Percentiles rank a stretch among this genome's conserved stretches.
These are phyloP conservation scores for Sinella curviseta DNA, from an alignment of 1,140 invertebrate genomes.

Conservation along the genomic window DNA sequence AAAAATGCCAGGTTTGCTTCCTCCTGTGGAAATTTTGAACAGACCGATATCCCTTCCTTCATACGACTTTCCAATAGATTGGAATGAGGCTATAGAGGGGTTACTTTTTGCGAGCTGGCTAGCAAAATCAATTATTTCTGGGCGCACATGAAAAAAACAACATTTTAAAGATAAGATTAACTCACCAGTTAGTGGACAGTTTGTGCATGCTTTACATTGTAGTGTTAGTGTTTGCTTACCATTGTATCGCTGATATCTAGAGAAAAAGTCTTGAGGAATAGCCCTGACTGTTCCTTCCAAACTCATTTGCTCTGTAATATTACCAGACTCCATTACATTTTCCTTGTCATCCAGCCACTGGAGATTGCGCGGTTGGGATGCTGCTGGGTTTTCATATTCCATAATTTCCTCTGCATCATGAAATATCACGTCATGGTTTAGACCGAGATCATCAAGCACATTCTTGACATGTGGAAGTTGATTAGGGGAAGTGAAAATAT, in stretches of 20 bases:
- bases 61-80: constrained; percentile 72
- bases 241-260: constrained; percentile 12
- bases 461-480: constrained; percentile 64
- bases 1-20: constrained; percentile 61
- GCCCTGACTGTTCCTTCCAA: not conserved
- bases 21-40: constrained; percentile 61
- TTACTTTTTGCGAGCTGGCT: constrained; percentile 73
- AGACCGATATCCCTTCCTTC: constrained; percentile 72
- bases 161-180: constrained; percentile 31
- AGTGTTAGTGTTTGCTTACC: not conserved
- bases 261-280: not conserved
- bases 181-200: constrained; percentile 39
- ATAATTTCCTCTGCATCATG: constrained; percentile 69
- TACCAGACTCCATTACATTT: not conserved
- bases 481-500: constrained; percentile 70
- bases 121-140: constrained; percentile 71
- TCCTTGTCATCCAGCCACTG: not conserved
- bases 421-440: constrained; percentile 69
- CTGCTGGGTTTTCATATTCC: not conserved
- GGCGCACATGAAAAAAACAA: constrained; percentile 31
- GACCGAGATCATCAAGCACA: constrained; percentile 63
- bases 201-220: too few relatives aligned
- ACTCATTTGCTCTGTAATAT: not conserved
- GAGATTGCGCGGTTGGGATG: not conserved
- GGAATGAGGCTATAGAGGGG: constrained; percentile 65